Conservation (phyloP, 2,113 vertebrate species). For the Origma solitaria region DNA sequence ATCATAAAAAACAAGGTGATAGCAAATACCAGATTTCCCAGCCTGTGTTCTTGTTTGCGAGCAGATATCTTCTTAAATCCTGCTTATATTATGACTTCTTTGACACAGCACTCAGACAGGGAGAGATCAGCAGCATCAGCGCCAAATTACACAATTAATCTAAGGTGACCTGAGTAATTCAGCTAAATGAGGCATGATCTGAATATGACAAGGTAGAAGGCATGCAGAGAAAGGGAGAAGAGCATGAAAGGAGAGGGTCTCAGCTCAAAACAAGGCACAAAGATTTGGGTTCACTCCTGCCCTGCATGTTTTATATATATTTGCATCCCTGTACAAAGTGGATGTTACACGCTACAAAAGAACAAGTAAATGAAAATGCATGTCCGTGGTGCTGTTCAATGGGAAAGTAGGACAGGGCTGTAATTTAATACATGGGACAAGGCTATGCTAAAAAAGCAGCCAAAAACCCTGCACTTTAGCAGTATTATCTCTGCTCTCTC, state of each 20-base stretch:
- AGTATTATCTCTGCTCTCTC: not conserved
- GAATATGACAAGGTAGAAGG: constrained; percentile 19
- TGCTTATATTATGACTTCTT: not conserved
- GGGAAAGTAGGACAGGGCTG: not conserved
- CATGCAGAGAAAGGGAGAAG: not conserved
- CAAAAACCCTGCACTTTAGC: not conserved
- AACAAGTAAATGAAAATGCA: not conserved
- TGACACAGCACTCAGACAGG: not conserved
- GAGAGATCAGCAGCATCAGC: not conserved
- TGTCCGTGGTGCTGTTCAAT: not conserved
- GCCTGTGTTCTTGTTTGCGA: not conserved
- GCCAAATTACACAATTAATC: constrained; percentile 50
- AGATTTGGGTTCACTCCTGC: not conserved
- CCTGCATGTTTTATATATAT: constrained; percentile 3
- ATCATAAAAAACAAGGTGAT: not conserved
- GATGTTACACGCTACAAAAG: not conserved
- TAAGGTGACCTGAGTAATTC: constrained; percentile 51
- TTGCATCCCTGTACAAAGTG: constrained; percentile 7
- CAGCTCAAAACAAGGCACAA: not conserved
- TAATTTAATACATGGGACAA: constrained; percentile 1
- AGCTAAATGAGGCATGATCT: constrained; percentile 45
- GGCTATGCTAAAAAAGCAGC: not conserved
- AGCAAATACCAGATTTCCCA: not conserved
- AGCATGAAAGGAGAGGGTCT: not conserved
- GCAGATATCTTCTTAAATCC: not conserved